Conservation (phyloP, 2,797 vertebrate species). For the Chloroceryle inda region DNA sequence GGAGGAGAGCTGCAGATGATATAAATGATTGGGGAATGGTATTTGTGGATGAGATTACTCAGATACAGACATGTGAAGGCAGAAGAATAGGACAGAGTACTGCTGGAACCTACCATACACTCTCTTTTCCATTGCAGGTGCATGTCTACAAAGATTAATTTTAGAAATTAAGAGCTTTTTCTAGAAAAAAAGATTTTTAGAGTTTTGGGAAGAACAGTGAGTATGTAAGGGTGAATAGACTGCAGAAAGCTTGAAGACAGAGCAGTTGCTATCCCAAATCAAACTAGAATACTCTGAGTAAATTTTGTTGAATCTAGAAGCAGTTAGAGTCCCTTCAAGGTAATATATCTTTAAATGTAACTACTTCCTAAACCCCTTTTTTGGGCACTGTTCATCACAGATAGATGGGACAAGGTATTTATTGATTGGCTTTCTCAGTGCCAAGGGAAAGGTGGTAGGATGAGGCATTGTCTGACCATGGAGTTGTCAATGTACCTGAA, state of each 20-base stretch:
- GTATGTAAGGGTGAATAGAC: accelerated
- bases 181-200: not conserved
- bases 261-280: not conserved
- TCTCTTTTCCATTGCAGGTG: not conserved
- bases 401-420: not conserved
- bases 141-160: not conserved
- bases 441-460: not conserved
- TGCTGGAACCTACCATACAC: not conserved
- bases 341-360: not conserved
- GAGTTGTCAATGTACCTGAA: not conserved
- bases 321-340: not conserved
- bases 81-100: not conserved
- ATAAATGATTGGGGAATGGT: not conserved
- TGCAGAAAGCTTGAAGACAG: not conserved
- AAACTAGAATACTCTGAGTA: not conserved
- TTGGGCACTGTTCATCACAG: not conserved
- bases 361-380: not conserved
- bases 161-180: not conserved
- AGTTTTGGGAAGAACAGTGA: not conserved
- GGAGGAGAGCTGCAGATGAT: not conserved
- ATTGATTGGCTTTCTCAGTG: not conserved
- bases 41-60: not conserved
- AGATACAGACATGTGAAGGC: not conserved
- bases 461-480: not conserved
- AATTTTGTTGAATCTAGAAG: not conserved